phyloP scores from a whole-genome alignment of 2,888 invertebrate species.

The Cheilosia vernalis region DNA sequence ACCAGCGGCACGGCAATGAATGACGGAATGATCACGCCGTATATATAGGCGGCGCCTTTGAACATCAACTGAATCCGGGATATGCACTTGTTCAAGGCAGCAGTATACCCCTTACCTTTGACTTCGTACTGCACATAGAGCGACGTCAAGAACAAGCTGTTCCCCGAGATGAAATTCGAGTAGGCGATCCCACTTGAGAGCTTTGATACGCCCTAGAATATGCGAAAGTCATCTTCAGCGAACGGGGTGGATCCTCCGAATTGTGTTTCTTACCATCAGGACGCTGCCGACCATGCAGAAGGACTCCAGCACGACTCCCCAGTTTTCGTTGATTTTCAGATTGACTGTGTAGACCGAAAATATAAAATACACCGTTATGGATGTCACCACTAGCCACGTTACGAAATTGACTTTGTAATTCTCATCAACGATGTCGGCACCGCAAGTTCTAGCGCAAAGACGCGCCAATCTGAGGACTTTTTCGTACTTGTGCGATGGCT shows the following conservation, averaged over 20 bases:
- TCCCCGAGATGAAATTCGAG: background rate
- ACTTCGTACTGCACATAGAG: conserved; percentile 63
- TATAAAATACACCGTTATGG: conserved; percentile 25
- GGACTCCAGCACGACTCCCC: conserved; percentile 49
- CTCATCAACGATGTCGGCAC: conserved; percentile 42
- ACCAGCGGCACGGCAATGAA: conserved; percentile 47
- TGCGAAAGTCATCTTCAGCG: background rate
- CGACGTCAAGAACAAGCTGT: background rate
- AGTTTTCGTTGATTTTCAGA: conserved; percentile 43
- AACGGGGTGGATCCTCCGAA: background rate
- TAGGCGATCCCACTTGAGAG: conserved; percentile 29
- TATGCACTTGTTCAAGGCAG: conserved; percentile 47
- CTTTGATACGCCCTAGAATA: conserved; percentile 60
- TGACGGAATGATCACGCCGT: background rate
- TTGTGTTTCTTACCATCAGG: conserved; percentile 25
- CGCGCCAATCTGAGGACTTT: background rate
- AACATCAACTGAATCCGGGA: conserved; percentile 29
- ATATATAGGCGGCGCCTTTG: conserved; percentile 29
- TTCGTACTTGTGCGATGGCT: conserved; percentile 21
- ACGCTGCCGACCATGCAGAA: conserved; percentile 64
- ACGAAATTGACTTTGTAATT: conserved; percentile 39
- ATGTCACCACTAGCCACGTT: conserved; percentile 18
- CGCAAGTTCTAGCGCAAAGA: conserved; percentile 37
- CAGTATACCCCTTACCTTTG: conserved; percentile 39
- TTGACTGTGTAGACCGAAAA: conserved; percentile 53